Conservation (phyloP, 1,140 invertebrate genomes). For the Tetramorium alpestre region DNA sequence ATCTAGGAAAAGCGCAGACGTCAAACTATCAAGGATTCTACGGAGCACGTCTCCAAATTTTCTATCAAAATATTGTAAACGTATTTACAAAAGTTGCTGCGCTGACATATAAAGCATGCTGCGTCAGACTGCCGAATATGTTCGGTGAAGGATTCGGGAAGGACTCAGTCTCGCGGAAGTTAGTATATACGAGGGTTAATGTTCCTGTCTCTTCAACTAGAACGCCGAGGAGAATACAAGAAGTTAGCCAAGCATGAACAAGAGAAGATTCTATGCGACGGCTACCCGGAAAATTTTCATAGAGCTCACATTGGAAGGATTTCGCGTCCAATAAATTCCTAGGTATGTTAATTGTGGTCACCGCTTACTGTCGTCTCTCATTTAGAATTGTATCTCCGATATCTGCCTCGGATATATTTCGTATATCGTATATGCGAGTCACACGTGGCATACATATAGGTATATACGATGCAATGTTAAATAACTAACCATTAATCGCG, state of each 20-base stretch:
- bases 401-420: neutral
- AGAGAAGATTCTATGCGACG: neutral
- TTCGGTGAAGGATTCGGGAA: constrained; percentile 19
- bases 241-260: constrained; percentile 50
- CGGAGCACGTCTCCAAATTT: neutral
- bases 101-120: neutral
- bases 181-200: constrained; percentile 28
- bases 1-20: neutral
- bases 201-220: constrained; percentile 24
- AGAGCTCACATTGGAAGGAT: neutral
- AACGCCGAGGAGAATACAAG: neutral
- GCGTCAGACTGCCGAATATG: neutral
- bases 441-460: neutral
- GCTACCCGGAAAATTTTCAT: constrained; percentile 18
- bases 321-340: constrained; percentile 35
- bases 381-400: neutral
- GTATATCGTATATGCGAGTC: neutral
- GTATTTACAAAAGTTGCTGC: neutral
- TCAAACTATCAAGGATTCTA: neutral
- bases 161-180: constrained; percentile 9
- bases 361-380: neutral
- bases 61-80: neutral
- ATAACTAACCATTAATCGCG: neutral
- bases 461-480: neutral
- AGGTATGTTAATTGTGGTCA: constrained; percentile 46